Evolutionary conservation across 2,113 vertebrate species (phyloP).

Genomic region (Mugil cephalus): DNA sequence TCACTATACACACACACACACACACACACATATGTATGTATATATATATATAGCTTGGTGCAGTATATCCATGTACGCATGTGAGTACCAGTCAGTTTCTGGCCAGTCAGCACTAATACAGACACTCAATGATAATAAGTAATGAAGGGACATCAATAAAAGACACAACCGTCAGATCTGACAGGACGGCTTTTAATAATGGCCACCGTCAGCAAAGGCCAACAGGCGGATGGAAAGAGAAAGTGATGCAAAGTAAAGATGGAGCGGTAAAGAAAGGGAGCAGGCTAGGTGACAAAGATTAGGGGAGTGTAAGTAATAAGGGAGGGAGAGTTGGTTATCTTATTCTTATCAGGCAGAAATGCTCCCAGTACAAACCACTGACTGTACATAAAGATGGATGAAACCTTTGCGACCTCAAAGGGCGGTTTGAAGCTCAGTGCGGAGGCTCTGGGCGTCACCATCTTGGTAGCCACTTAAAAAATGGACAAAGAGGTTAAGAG

Average conservation of each 20-base stretch:
- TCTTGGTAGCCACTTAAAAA: too few species aligned
- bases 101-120: slow-evolving; percentile 69
- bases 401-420: too few species aligned
- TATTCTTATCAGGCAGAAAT: too few species aligned
- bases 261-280: not conserved
- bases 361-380: too few species aligned
- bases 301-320: not conserved
- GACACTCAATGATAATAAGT: slow-evolving; percentile 73
- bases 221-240: slow-evolving; percentile 10
- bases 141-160: slow-evolving; percentile 76
- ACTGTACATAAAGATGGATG: too few species aligned
- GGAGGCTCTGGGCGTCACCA: too few species aligned
- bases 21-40: too few species aligned
- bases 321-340: slow-evolving; percentile 1
- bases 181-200: slow-evolving; percentile 72
- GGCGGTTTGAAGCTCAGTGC: too few species aligned
- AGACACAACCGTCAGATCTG: slow-evolving; percentile 58
- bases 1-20: too few species aligned
- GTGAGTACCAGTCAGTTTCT: slow-evolving; percentile 41
- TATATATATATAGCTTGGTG: not conserved
- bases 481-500: too few species aligned
- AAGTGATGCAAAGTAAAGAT: slow-evolving; percentile 4
- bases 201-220: slow-evolving; percentile 60
- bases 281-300: slow-evolving; percentile 6
- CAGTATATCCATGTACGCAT: not conserved